Percentiles rank a stretch among this genome's conserved stretches.
phyloP scores from a whole-genome alignment of 2,888 invertebrate species.

The Norana najaformis region DNA sequence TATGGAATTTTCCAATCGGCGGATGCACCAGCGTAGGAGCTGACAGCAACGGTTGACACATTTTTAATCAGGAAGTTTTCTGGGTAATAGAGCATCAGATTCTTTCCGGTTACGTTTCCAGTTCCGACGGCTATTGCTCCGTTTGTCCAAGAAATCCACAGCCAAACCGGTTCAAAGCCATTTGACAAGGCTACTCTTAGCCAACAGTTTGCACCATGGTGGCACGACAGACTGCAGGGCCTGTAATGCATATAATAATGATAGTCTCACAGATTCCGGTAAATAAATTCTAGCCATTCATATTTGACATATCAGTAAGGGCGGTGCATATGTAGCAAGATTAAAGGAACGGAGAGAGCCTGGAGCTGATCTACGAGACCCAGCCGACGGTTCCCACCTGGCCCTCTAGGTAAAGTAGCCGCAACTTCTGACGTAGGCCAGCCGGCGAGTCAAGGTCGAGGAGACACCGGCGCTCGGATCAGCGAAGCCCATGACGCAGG shows the following conservation, averaged over 20 bases:
- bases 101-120: neutral
- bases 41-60: neutral
- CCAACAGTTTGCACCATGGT: neutral
- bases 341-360: no score
- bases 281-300: no score
- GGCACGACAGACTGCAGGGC: neutral
- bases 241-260: neutral
- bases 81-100: slow-evolving; percentile 1
- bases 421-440: no score
- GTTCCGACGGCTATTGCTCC: neutral
- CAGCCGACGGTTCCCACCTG: no score
- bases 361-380: no score
- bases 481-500: no score
- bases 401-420: no score
- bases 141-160: slow-evolving; percentile 22
- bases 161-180: neutral
- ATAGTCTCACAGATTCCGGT: no score
- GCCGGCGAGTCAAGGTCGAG: no score
- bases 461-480: no score
- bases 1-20: neutral
- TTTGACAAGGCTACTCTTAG: neutral
- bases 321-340: no score
- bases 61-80: neutral
- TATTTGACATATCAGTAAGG: no score
- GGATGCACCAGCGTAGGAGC: neutral